A percentile compares a stretch with the other conserved stretches of the same genome.
Conservation (phyloP, 2,797 vertebrate species). For the Brotula barbata region DNA sequence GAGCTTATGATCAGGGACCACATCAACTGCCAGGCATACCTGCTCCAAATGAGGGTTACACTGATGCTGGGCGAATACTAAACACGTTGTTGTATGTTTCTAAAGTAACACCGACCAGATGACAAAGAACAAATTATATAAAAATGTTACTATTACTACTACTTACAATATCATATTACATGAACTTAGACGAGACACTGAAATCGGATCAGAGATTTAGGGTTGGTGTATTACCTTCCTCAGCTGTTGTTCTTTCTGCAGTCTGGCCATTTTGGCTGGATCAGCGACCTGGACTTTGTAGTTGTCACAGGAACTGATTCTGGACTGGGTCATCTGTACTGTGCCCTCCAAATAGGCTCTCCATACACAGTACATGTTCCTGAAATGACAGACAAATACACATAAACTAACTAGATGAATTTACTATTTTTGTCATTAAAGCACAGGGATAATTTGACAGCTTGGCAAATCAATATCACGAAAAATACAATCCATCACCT, state of each 20-base stretch:
- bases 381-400: constrained; percentile 48
- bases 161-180: too few species aligned
- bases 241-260: constrained; percentile 96
- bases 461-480: too few species aligned
- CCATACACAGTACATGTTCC: constrained; percentile 95
- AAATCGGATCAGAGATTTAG: constrained; percentile 10
- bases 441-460: not conserved
- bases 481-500: not conserved
- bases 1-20: constrained; percentile 15
- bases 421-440: not conserved
- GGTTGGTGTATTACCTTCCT: constrained; percentile 82
- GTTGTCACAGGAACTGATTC: constrained; percentile 90
- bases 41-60: not conserved
- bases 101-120: not conserved
- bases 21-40: constrained; percentile 2
- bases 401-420: not conserved
- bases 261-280: constrained; percentile 86
- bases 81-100: not conserved
- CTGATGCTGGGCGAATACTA: not conserved
- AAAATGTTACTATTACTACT: not conserved
- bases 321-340: constrained; percentile 90
- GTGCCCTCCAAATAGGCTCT: constrained; percentile 91
- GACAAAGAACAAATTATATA: not conserved
- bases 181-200: constrained; percentile 5
- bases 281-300: constrained; percentile 92